Conservation (phyloP, 1,140 invertebrate species). For the Aphelinus atriplicis region DNA sequence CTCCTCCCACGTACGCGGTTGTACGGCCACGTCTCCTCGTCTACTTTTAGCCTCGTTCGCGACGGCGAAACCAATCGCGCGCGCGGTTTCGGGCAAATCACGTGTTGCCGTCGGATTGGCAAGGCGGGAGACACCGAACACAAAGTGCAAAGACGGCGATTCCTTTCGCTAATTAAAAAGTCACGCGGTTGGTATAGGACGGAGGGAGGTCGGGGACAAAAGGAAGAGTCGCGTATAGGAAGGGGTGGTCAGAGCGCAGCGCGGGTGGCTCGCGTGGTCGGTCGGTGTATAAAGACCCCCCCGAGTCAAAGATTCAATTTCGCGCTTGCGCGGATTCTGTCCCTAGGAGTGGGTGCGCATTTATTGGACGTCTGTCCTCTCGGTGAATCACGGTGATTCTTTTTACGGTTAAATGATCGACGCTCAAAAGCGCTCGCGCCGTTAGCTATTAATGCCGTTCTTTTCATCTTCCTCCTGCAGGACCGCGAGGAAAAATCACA, state of each 20-base stretch:
- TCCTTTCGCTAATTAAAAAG: conserved; percentile 6
- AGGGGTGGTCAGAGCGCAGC: neutral
- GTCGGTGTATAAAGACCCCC: neutral
- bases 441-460: no score
- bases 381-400: neutral
- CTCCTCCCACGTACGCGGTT: no score
- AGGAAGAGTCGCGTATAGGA: neutral
- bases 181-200: neutral
- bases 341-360: neutral
- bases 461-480: no score
- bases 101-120: no score
- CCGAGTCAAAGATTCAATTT: conserved; percentile 11
- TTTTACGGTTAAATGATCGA: conserved; percentile 17
- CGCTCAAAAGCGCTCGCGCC: no score
- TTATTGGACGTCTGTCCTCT: neutral
- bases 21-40: no score
- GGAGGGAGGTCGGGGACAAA: neutral
- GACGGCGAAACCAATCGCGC: no score
- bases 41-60: no score
- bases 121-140: no score
- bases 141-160: no score
- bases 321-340: neutral
- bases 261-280: neutral
- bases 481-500: no score
- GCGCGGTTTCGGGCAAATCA: no score